Conservation (phyloP, 2,888 invertebrate species). For the Ennomos erosarius region DNA sequence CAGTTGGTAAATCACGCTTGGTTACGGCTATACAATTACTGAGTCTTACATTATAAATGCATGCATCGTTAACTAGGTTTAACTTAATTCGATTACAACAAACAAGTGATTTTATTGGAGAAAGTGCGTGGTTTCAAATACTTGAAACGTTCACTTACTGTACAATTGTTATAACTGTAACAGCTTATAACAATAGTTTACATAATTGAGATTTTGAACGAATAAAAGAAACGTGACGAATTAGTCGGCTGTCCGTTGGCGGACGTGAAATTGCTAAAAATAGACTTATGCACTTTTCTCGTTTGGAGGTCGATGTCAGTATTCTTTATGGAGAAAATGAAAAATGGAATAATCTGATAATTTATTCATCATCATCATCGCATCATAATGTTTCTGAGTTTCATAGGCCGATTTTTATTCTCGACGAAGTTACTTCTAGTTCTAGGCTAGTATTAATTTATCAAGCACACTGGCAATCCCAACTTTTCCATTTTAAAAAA, state of each 20-base stretch:
- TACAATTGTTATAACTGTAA: conserved; percentile 5
- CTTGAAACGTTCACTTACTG: conserved; percentile 3
- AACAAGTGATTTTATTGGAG: conserved; percentile 22
- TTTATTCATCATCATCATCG: too few relatives aligned
- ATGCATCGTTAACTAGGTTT: conserved; percentile 26
- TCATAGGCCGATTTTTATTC: too few relatives aligned
- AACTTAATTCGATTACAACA: conserved; percentile 28
- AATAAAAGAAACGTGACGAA: not conserved
- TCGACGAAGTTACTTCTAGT: too few relatives aligned
- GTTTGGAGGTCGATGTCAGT: conserved; percentile 12
- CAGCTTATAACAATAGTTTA: conserved; percentile 4
- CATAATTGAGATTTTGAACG: conserved; percentile 8
- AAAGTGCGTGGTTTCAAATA: conserved; percentile 19
- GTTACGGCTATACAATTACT: conserved; percentile 34
- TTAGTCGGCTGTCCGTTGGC: conserved; percentile 1
- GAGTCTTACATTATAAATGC: conserved; percentile 27
- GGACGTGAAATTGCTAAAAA: conserved; percentile 9
- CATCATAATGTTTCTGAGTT: too few relatives aligned
- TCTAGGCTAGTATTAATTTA: too few relatives aligned
- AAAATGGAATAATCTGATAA: not conserved
- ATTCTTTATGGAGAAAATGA: conserved; percentile 3
- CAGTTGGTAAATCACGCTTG: conserved; percentile 55
- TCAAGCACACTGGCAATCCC: too few relatives aligned
- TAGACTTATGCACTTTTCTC: conserved; percentile 6
- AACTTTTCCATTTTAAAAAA: too few relatives aligned